phyloP scores from a whole-genome alignment of 2,888 invertebrate genomes.

The Lathronympha strigana region DNA sequence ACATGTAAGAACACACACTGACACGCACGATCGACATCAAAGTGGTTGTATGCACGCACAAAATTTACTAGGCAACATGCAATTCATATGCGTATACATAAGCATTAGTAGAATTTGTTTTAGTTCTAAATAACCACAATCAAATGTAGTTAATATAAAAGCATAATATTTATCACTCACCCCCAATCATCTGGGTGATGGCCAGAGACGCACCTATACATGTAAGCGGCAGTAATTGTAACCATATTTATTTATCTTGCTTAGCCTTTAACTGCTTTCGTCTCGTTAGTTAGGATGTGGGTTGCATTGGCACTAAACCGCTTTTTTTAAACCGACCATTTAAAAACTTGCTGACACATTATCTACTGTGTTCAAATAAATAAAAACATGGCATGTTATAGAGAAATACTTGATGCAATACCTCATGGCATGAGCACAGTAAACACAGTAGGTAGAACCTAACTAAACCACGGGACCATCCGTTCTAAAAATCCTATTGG shows the following conservation, averaged over 20 bases:
- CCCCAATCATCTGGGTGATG: neutral
- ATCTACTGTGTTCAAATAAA: constrained; percentile 20
- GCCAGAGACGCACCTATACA: constrained; percentile 19
- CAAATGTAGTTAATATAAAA: constrained; percentile 27
- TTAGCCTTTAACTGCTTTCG: constrained; percentile 15
- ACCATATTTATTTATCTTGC: constrained; percentile 6
- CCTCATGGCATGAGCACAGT: constrained; percentile 37
- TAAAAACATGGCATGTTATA: constrained; percentile 31
- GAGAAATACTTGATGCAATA: constrained; percentile 18
- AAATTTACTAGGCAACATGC: constrained; percentile 36
- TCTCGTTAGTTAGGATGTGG: constrained; percentile 18
- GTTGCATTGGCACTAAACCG: constrained; percentile 27
- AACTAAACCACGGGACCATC: constrained; percentile 43
- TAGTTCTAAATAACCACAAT: constrained; percentile 17
- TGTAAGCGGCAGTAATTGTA: constrained; percentile 12
- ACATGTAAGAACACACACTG: constrained; percentile 32
- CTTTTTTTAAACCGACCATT: constrained; percentile 21
- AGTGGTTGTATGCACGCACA: constrained; percentile 60
- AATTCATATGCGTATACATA: constrained; percentile 12
- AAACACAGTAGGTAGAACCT: constrained; percentile 38
- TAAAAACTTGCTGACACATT: neutral
- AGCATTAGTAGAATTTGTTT: constrained; percentile 21
- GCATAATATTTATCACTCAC: constrained; percentile 7
- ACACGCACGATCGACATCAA: constrained; percentile 45
- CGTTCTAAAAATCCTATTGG: constrained; percentile 7